phyloP scores from a whole-genome alignment of 2,113 vertebrate genomes.

The Carlito syrichta region DNA sequence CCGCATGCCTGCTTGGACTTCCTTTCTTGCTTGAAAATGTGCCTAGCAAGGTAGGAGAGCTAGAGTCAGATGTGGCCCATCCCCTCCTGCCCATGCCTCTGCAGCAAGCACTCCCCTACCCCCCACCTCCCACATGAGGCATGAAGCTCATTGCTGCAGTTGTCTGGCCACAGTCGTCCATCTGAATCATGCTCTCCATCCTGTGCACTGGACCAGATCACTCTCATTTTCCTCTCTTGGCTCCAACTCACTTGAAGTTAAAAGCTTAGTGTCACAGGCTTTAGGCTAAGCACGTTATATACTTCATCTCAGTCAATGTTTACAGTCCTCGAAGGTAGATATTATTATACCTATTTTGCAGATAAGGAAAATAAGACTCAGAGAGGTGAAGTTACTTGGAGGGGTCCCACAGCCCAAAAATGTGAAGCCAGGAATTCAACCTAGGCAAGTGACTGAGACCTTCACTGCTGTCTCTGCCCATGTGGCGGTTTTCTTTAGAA shows the following conservation, averaged over 20 bases:
- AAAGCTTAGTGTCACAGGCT: not conserved
- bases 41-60: not conserved
- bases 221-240: not conserved
- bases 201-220: not conserved
- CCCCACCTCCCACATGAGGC: no score
- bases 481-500: not conserved
- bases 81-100: not conserved
- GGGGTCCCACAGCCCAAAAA: not conserved
- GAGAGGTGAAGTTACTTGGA: not conserved
- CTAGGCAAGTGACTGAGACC: not conserved
- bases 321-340: not conserved
- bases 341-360: not conserved
- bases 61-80: not conserved
- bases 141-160: not conserved
- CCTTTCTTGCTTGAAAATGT: not conserved
- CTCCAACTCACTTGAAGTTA: not conserved
- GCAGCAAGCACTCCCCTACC: not conserved
- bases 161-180: not conserved
- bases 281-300: not conserved
- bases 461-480: not conserved
- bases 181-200: not conserved
- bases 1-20: not conserved
- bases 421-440: not conserved
- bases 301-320: not conserved
- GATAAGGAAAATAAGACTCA: not conserved